Evolutionary conservation across 2,113 vertebrate species (phyloP), one percentile per base, ranked within the genome.

Genomic region (Typhlomys cinereus): DNA sequence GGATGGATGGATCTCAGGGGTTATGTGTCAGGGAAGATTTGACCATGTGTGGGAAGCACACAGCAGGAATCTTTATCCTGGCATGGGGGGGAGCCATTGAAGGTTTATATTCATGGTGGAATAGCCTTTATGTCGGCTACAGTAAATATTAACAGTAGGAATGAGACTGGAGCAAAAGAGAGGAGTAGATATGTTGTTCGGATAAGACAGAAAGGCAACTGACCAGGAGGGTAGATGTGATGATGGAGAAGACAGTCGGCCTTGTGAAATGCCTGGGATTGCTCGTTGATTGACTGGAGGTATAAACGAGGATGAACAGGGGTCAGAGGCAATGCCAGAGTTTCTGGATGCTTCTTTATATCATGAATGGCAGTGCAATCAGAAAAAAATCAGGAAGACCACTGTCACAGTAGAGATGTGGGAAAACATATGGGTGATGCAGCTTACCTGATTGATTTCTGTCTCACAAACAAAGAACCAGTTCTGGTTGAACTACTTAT

Each of bases 251-350:
- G 7, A 11, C 2, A 44, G 41, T 20, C 52, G 46, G 14, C 12
- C 12, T 10, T 54, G 44, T 83, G 57, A 21, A 17, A 18, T 1
- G 15, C 0, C 3, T 0, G 50, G 50, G 25, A 23, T 1, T 57
- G 39, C 39, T 36, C 57, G 75, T 0, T 75, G 44, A 76, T 46
- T 46, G 59, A 50, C 52, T 36, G 50, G 54, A 23, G 50, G 41
- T 6, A 36, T 15, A 20, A 41, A 25, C 31, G 64, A 48, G 62
- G 39, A 34, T 39, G 25, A 29, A 23, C 10, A 7, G 21, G 48
- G 25, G 9, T 36, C 52, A 31, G 62, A 61, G 59, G 12, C 5
- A 52, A 70, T 6, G 12, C 23, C 54, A 23, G n/a, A 39, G 29
- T 17, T 41, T 69, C 70, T 39, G 70, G 70, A 48, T 52, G 27